Evolutionary conservation across 1,140 invertebrate species (phyloP).

Genomic region (Diabrotica virgifera): DNA sequence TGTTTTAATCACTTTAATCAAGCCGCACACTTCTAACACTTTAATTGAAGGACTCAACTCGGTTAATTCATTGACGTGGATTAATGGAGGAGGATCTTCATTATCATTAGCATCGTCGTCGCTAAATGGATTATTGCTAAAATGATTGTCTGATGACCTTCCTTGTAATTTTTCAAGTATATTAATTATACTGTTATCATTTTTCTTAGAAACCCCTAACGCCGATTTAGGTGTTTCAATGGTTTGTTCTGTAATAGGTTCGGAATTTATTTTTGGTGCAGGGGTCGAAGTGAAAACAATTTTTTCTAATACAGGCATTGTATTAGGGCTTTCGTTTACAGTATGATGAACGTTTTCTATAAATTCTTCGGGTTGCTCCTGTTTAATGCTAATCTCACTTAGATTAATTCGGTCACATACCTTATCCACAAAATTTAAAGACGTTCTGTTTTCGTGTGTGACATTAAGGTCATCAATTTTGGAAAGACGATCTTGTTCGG

Average conservation of each 20-base stretch:
- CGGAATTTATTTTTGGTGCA: not conserved
- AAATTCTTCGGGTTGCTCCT: constrained; percentile 24
- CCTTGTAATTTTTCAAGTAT: constrained; percentile 37
- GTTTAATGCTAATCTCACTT: constrained; percentile 29
- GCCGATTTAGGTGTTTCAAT: not conserved
- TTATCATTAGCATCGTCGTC: not conserved
- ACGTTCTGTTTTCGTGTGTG: constrained; percentile 28
- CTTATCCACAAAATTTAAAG: constrained; percentile 38
- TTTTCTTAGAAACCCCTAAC: constrained; percentile 12
- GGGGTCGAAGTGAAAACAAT: not conserved
- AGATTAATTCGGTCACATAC: constrained; percentile 32
- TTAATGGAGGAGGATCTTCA: constrained; percentile 23
- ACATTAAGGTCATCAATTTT: constrained; percentile 42
- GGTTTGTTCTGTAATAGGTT: too few species aligned
- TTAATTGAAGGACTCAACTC: constrained; percentile 10
- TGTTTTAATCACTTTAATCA: constrained; percentile 31
- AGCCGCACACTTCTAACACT: constrained; percentile 22
- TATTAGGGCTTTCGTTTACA: not conserved
- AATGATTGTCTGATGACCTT: constrained; percentile 16
- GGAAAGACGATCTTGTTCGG: constrained; percentile 38
- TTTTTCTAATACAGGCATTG: constrained; percentile 22
- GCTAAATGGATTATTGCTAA: not conserved
- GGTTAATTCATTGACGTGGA: constrained; percentile 12
- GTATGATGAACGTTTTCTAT: not conserved
- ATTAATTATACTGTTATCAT: constrained; percentile 10